Conservation (phyloP, 2,888 invertebrate genomes). For the Horisme vitalbata region DNA sequence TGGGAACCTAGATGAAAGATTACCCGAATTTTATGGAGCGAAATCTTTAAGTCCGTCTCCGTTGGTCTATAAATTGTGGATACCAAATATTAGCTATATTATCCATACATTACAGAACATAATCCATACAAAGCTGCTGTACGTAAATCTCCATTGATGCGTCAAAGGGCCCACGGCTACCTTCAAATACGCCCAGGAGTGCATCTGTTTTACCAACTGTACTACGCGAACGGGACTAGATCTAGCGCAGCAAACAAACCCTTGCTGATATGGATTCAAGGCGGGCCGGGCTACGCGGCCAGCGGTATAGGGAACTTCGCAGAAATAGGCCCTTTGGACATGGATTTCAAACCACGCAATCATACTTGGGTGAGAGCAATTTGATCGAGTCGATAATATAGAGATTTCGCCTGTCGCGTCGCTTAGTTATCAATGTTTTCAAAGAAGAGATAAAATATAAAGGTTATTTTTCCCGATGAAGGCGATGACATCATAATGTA, state of each 20-base stretch:
- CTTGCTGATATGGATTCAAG: slow-evolving; percentile 93
- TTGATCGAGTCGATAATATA: background rate
- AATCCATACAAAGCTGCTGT: slow-evolving; percentile 60
- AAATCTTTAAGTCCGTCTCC: too few relatives aligned
- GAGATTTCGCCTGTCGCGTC: too few relatives aligned
- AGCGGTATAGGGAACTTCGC: slow-evolving; percentile 94
- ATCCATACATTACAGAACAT: slow-evolving; percentile 9
- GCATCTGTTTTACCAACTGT: slow-evolving; percentile 95
- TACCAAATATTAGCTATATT: too few relatives aligned
- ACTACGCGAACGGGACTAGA: slow-evolving; percentile 87
- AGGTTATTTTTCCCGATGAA: too few relatives aligned
- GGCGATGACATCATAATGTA: too few relatives aligned
- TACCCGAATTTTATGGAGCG: too few relatives aligned
- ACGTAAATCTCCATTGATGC: slow-evolving; percentile 46
- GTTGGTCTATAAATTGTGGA: too few relatives aligned
- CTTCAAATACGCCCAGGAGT: slow-evolving; percentile 89
- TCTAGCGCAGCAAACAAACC: slow-evolving; percentile 83
- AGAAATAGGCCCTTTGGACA: slow-evolving; percentile 90
- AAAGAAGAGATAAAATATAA: too few relatives aligned
- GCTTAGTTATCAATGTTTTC: too few relatives aligned
- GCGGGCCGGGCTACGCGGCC: slow-evolving; percentile 93
- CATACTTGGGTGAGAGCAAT: slow-evolving; percentile 87
- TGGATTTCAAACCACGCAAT: slow-evolving; percentile 85
- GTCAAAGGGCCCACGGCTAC: slow-evolving; percentile 83
- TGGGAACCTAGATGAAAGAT: background rate